A percentile compares a stretch with the other conserved stretches of the same genome.
These are phyloP conservation scores for Acyrthosiphon pisum DNA, from an alignment of 1,140 invertebrate genomes.

Conservation along the genomic window DNA sequence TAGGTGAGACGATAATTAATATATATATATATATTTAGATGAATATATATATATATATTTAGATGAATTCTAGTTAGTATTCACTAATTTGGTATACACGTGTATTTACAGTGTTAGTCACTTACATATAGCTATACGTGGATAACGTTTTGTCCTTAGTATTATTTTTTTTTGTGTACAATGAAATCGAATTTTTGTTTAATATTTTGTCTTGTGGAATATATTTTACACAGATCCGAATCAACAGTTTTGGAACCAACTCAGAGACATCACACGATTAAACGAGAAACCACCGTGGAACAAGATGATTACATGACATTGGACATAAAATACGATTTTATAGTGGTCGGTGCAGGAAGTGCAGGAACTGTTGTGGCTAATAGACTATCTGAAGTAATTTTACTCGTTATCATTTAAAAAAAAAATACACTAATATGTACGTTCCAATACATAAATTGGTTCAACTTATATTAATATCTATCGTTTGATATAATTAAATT, in stretches of 20 bases:
- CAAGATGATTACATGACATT: slow-evolving; percentile 57
- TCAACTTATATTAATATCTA: background rate
- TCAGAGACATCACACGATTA: too few species aligned
- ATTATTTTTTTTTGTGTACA: background rate
- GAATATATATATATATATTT: background rate
- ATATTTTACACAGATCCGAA: background rate
- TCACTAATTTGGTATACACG: background rate
- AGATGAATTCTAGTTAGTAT: background rate
- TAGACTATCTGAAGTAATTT: slow-evolving; percentile 63
- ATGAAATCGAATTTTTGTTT: background rate
- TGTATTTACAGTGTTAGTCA: background rate
- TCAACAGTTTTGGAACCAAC: background rate
- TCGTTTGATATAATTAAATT: too few species aligned
- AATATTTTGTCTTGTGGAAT: background rate
- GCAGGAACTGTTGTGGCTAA: slow-evolving; percentile 67
- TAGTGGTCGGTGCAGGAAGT: slow-evolving; percentile 66
- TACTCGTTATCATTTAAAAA: background rate
- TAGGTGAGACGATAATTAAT: background rate
- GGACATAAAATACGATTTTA: slow-evolving; percentile 69
- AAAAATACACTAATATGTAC: background rate
- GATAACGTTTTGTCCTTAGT: background rate
- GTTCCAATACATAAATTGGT: background rate
- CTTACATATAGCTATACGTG: too few species aligned
- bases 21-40: background rate
- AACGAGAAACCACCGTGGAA: background rate